These are phyloP conservation scores for Prenolepis imparis DNA, from an alignment of 2,888 invertebrate genomes.

Conservation along the genomic window DNA sequence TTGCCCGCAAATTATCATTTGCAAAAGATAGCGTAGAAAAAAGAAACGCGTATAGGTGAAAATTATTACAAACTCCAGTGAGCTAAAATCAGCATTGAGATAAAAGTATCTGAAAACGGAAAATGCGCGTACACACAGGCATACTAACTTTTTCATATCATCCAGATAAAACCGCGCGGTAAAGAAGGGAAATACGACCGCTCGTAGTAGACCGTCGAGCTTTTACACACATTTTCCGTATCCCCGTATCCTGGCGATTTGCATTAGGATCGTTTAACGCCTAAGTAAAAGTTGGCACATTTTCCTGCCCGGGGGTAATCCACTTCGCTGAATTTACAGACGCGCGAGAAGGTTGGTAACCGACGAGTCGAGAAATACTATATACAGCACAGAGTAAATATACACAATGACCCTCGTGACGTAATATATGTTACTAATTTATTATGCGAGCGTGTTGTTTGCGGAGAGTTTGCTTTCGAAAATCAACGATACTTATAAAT, in stretches of 20 bases:
- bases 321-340: conserved; percentile 41
- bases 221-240: conserved; percentile 42
- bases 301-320: conserved; percentile 31
- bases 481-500: conserved; percentile 23
- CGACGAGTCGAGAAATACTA: conserved; percentile 3
- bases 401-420: background rate
- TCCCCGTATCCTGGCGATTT: conserved; percentile 42
- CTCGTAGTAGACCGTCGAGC: conserved; percentile 10
- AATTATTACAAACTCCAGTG: conserved; percentile 16
- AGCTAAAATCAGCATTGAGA: conserved; percentile 8
- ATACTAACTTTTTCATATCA: conserved; percentile 49
- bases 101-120: conserved; percentile 23
- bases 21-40: conserved; percentile 1
- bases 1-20: background rate
- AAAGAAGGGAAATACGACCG: conserved; percentile 31
- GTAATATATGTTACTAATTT: conserved; percentile 17
- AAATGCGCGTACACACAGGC: conserved; percentile 5
- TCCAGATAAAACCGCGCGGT: conserved; percentile 41
- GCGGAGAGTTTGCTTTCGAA: conserved; percentile 3
- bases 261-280: conserved; percentile 52
- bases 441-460: conserved; percentile 30
- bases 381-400: background rate
- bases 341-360: conserved; percentile 16
- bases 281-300: conserved; percentile 47
- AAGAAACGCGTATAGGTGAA: background rate